Conservation (phyloP, 2,797 vertebrate genomes). For the Remorina albescens region DNA sequence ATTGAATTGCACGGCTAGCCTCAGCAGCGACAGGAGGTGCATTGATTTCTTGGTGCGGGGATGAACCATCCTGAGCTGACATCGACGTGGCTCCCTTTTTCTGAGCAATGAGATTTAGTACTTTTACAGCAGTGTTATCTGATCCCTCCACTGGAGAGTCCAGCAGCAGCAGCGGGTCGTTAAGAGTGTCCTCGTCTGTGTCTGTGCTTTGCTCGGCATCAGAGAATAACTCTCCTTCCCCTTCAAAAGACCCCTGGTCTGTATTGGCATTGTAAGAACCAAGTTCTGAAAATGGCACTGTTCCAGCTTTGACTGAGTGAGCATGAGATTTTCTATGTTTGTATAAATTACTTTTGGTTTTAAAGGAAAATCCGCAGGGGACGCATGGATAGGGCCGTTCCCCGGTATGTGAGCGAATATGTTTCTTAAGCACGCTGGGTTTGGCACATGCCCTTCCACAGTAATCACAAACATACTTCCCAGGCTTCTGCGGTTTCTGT, state of each 20-base stretch:
- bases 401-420: constrained; percentile 98
- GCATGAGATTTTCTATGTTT: constrained; percentile 99
- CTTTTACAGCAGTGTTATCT: constrained; percentile 89
- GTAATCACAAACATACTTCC: constrained; percentile 98
- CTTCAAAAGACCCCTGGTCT: constrained; percentile 91
- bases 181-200: constrained; percentile 94
- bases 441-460: constrained; percentile 99
- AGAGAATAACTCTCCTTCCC: constrained; percentile 94
- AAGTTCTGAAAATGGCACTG: constrained; percentile 92
- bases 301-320: constrained; percentile 96
- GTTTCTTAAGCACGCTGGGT: constrained; percentile 99
- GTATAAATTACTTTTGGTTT: constrained; percentile 99
- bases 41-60: constrained; percentile 88
- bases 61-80: constrained; percentile 87
- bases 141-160: constrained; percentile 80
- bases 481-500: constrained; percentile 94
- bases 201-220: constrained; percentile 97
- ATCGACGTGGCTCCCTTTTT: constrained; percentile 89
- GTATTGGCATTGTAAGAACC: constrained; percentile 89
- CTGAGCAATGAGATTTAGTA: constrained; percentile 93
- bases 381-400: constrained; percentile 97
- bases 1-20: constrained; percentile 89
- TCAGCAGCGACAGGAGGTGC: constrained; percentile 85
- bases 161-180: constrained; percentile 84
- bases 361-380: constrained; percentile 99